Conservation (phyloP, 2,888 invertebrate species). For the Plemyria rubiginata region DNA sequence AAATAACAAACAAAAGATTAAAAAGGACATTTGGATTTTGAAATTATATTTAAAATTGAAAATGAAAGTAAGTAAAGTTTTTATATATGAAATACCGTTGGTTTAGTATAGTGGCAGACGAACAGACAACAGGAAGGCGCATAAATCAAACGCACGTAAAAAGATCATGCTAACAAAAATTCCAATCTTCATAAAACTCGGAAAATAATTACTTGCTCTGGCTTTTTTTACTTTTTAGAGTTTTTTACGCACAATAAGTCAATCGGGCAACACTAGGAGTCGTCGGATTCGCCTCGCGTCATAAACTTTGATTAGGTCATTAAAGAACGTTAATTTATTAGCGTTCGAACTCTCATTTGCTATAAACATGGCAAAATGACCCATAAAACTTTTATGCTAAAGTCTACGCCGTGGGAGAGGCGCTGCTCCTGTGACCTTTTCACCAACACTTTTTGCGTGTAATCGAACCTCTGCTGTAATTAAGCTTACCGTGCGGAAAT, state of each 20-base stretch:
- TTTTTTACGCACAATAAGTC: conserved; percentile 73
- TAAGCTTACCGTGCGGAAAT: conserved; percentile 55
- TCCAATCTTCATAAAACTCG: conserved; percentile 84
- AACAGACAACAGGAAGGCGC: conserved; percentile 61
- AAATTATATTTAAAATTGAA: not conserved
- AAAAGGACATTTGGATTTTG: not conserved
- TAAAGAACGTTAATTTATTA: conserved; percentile 84
- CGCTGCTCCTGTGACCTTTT: conserved; percentile 63
- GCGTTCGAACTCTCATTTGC: conserved; percentile 76
- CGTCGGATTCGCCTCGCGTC: conserved; percentile 81
- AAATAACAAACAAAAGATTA: too few species aligned
- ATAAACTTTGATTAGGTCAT: conserved; percentile 85
- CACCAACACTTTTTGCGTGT: conserved; percentile 55
- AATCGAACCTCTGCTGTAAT: conserved; percentile 76
- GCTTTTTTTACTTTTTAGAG: conserved; percentile 47
- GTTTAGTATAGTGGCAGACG: conserved; percentile 14
- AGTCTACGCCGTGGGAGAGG: conserved; percentile 47
- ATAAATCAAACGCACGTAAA: conserved; percentile 78
- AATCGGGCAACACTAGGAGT: conserved; percentile 83
- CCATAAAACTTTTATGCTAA: conserved; percentile 59
- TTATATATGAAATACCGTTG: conserved; percentile 14
- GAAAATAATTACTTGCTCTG: conserved; percentile 73
- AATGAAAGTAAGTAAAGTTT: conserved; percentile 11
- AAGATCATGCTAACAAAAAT: conserved; percentile 68
- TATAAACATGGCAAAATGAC: conserved; percentile 67